Conservation (phyloP, 2,888 invertebrate genomes). For the Folsomia manolachei region DNA sequence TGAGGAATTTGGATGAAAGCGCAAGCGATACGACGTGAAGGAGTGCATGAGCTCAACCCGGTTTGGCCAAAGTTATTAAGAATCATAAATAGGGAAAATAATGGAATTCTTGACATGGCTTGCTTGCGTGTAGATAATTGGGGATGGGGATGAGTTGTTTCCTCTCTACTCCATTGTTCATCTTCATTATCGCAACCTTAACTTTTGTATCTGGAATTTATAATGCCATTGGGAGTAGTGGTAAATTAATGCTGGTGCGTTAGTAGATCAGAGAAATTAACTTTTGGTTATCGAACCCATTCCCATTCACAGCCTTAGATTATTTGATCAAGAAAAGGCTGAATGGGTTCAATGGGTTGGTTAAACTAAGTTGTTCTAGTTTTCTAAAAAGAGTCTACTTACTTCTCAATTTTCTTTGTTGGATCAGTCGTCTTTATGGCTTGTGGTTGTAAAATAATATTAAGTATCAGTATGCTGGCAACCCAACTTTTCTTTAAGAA, state of each 20-base stretch:
- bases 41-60: not conserved
- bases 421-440: no score
- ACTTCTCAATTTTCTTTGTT: no score
- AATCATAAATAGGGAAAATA: conserved; percentile 24
- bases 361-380: no score
- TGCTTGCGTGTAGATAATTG: conserved; percentile 4
- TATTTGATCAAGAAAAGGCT: no score
- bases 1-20: not conserved
- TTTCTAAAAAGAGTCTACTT: no score
- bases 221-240: conserved; percentile 43
- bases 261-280: no score
- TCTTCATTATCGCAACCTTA: conserved; percentile 44
- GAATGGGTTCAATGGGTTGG: no score
- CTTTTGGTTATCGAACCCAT: not conserved
- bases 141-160: conserved; percentile 7
- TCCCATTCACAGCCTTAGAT: no score
- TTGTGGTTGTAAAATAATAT: no score
- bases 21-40: not conserved
- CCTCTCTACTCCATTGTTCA: conserved; percentile 43
- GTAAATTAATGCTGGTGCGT: conserved; percentile 34
- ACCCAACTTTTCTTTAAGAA: no score
- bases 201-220: conserved; percentile 41
- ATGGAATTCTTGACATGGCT: conserved; percentile 24
- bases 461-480: no score
- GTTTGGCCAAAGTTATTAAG: not conserved